These are phyloP conservation scores for Sinocyclocheilus anophthalmus DNA, from an alignment of 2,113 vertebrate genomes.

Conservation along the genomic window DNA sequence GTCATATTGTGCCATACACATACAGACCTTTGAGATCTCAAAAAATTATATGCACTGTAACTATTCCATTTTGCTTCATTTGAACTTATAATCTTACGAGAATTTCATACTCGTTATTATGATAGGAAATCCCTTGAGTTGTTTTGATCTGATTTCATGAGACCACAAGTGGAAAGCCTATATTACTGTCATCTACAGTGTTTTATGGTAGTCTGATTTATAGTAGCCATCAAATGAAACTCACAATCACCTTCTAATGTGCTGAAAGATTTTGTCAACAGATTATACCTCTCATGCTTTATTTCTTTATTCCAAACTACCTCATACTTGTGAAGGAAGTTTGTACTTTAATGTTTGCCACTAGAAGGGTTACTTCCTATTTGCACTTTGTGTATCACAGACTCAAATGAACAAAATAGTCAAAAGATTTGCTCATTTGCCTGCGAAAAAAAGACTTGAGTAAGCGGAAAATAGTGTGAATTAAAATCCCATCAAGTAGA, in stretches of 20 bases:
- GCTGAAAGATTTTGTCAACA: not conserved
- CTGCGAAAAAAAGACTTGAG: not conserved
- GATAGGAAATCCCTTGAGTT: not conserved
- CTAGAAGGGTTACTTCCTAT: not conserved
- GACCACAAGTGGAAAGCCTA: not conserved
- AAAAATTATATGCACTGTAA: no score
- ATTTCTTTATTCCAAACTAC: constrained; percentile 14
- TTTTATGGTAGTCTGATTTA: constrained; percentile 12
- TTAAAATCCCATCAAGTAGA: not conserved
- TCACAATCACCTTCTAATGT: not conserved
- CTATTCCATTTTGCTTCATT: not conserved
- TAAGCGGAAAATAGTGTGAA: not conserved
- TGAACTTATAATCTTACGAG: not conserved
- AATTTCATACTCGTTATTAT: not conserved
- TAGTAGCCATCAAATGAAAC: constrained; percentile 11
- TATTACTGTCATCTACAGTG: not conserved
- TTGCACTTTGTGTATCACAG: not conserved
- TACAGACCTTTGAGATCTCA: not conserved
- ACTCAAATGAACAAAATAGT: no score
- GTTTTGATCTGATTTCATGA: not conserved
- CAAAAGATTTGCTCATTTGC: not conserved
- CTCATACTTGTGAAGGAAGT: not conserved
- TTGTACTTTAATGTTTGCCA: not conserved
- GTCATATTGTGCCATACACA: not conserved
- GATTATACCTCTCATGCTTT: not conserved